These are phyloP conservation scores for Syngnathus floridae DNA, from an alignment of 2,113 vertebrate species.

Conservation along the genomic window DNA sequence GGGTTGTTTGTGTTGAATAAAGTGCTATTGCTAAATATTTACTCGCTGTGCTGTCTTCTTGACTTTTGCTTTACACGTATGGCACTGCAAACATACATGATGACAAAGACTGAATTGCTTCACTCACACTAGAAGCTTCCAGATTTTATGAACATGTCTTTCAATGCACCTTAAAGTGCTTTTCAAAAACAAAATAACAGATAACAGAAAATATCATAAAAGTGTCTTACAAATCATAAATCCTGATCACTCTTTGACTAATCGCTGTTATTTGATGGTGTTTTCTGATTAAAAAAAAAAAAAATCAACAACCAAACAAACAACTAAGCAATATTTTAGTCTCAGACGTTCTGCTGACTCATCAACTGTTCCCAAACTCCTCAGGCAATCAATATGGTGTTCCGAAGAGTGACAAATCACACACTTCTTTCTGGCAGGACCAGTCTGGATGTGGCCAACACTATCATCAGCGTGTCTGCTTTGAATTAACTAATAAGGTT, in stretches of 20 bases:
- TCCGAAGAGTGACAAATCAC: neutral
- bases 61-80: neutral
- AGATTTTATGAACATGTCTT: no score
- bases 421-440: neutral
- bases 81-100: neutral
- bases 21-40: slow-evolving; percentile 84
- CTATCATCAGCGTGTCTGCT: neutral
- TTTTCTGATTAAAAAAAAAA: no score
- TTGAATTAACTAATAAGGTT: neutral
- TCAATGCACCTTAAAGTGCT: no score
- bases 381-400: neutral
- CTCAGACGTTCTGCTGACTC: neutral
- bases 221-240: no score
- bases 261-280: no score
- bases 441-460: slow-evolving; percentile 3
- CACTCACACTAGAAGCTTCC: neutral
- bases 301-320: no score
- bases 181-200: neutral
- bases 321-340: neutral
- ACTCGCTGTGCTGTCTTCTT: slow-evolving; percentile 10
- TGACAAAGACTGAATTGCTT: neutral
- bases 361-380: neutral
- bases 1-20: slow-evolving; percentile 90
- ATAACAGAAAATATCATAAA: no score
- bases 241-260: no score